Evolutionary conservation across 2,113 vertebrate genomes (phyloP).

Genomic region (Tiliqua scincoides): DNA sequence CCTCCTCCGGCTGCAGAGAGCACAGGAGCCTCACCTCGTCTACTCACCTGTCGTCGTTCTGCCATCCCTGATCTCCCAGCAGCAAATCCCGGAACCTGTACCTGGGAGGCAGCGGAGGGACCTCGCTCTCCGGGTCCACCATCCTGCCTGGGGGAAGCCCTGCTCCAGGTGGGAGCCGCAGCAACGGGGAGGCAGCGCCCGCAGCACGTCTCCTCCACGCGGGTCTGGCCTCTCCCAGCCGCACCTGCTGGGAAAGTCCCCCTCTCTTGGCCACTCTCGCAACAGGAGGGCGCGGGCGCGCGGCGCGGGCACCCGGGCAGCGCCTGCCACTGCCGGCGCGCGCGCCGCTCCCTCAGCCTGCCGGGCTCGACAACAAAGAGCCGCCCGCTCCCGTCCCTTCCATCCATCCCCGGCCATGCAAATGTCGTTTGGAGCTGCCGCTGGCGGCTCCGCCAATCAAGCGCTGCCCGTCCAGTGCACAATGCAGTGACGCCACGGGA

Average conservation of each 20-base stretch:
- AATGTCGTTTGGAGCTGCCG: constrained; percentile 21
- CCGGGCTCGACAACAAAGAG: constrained; percentile 56
- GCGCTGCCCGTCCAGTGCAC: constrained; percentile 49
- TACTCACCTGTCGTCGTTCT: constrained; percentile 88
- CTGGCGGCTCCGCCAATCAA: constrained; percentile 48
- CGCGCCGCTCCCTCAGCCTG: constrained; percentile 6
- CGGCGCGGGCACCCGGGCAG: background rate
- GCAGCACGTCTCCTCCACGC: background rate
- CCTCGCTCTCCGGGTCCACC: constrained; percentile 88
- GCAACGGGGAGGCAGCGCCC: background rate
- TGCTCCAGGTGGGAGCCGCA: background rate
- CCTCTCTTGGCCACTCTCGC: background rate
- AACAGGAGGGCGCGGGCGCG: background rate
- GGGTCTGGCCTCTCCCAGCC: background rate
- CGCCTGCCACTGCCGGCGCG: constrained; percentile 19
- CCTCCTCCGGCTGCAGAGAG: background rate
- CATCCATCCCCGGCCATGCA: background rate
- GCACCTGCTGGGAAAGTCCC: background rate
- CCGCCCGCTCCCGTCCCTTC: background rate
- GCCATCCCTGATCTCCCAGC: constrained; percentile 91
- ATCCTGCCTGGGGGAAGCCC: constrained; percentile 68
- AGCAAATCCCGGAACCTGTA: constrained; percentile 92
- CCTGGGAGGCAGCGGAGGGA: constrained; percentile 88
- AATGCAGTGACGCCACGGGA: constrained; percentile 43
- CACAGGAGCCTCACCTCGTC: background rate